Conservation (phyloP, 37 sponge, comb jelly and placozoan species). For the Corticium candelabrum region DNA sequence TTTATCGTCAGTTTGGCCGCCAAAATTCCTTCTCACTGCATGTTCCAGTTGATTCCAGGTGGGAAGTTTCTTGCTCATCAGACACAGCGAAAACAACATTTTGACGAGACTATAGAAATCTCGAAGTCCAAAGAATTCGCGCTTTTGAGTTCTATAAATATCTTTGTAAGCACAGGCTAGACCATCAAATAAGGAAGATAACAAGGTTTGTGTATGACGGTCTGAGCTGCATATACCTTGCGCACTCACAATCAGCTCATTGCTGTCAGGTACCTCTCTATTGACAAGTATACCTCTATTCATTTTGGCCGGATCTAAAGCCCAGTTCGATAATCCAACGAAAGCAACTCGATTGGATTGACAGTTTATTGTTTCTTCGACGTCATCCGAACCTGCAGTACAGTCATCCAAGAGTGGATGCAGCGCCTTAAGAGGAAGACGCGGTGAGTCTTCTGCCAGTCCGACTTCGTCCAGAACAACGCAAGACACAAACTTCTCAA, state of each 20-base stretch:
- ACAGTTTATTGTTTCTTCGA: conserved; percentile 62
- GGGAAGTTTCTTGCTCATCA: background rate
- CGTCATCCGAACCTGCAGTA: conserved; percentile 55
- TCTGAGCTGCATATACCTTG: conserved; percentile 2
- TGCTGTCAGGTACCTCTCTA: conserved; percentile 45
- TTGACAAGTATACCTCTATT: conserved; percentile 79
- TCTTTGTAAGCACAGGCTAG: conserved; percentile 57
- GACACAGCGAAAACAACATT: conserved; percentile 7
- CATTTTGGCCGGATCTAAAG: conserved; percentile 98
- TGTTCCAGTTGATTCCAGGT: conserved; percentile 22
- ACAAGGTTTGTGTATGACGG: background rate
- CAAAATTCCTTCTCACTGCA: conserved; percentile 33
- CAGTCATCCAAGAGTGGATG: conserved; percentile 84
- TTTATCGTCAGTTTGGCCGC: conserved; percentile 20
- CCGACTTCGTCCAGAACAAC: conserved; percentile 93
- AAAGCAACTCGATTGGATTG: conserved; percentile 78
- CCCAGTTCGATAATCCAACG: conserved; percentile 98
- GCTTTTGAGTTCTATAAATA: conserved; percentile 16
- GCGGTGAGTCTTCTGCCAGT: conserved; percentile 83
- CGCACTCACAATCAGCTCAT: conserved; percentile 62
- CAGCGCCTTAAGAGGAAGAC: conserved; percentile 73
- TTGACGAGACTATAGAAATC: conserved; percentile 38
- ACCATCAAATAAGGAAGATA: background rate
- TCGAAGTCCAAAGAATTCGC: conserved; percentile 21
- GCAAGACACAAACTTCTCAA: conserved; percentile 38